Evolutionary conservation across 2,113 vertebrate genomes (phyloP).

Genomic region (Pao palembangensis): DNA sequence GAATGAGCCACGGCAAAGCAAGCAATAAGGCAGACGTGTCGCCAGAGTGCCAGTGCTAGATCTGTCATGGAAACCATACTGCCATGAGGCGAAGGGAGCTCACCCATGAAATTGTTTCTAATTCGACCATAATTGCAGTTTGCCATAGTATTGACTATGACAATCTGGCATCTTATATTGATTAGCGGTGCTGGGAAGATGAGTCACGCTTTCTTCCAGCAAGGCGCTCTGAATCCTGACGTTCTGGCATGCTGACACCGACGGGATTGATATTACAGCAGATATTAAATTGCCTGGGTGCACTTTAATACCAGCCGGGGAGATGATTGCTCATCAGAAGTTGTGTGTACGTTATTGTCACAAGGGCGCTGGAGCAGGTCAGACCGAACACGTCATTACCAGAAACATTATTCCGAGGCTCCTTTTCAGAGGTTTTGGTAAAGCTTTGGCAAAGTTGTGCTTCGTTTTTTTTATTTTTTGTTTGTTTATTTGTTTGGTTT

Average conservation of each 20-base stretch:
- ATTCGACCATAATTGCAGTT: slow-evolving; percentile 69
- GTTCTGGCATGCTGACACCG: slow-evolving; percentile 9
- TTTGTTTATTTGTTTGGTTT: too few species aligned
- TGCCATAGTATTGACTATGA: slow-evolving; percentile 68
- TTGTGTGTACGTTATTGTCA: slow-evolving; percentile 2
- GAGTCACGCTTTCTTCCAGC: slow-evolving; percentile 33
- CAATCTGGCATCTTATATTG: slow-evolving; percentile 62
- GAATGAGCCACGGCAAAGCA: slow-evolving; percentile 37
- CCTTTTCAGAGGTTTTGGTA: too few species aligned
- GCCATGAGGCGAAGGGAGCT: slow-evolving; percentile 61
- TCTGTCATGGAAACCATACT: slow-evolving; percentile 60
- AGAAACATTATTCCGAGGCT: too few species aligned
- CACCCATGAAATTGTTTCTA: slow-evolving; percentile 76
- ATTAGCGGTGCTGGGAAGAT: slow-evolving; percentile 49
- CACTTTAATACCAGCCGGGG: slow-evolving; percentile 18
- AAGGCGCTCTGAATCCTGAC: slow-evolving; percentile 36
- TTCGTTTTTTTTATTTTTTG: too few species aligned
- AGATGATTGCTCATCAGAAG: slow-evolving; percentile 9
- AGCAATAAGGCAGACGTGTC: slow-evolving; percentile 60
- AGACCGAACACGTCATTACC: too few species aligned
- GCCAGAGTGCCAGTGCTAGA: slow-evolving; percentile 51
- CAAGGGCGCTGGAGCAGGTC: neutral
- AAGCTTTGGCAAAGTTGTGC: too few species aligned
- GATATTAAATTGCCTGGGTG: slow-evolving; percentile 26
- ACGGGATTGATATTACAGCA: slow-evolving; percentile 30